Percentiles rank a stretch among this genome's conserved stretches.
Conservation (phyloP, 1,140 invertebrate species). For the Popillia japonica region DNA sequence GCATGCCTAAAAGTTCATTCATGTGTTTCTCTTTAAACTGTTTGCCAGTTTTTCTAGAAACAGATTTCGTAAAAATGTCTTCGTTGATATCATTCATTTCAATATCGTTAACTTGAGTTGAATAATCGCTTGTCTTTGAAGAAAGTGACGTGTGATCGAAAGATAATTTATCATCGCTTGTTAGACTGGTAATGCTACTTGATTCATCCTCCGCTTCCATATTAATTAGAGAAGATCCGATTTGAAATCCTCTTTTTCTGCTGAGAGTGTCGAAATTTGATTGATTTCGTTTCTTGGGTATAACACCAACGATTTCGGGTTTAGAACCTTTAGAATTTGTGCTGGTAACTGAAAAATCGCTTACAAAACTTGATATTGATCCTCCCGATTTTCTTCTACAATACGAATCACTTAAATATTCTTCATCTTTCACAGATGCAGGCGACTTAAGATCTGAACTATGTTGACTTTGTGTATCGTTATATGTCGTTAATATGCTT, state of each 20-base stretch:
- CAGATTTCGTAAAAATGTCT: constrained; percentile 49
- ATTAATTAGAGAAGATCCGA: constrained; percentile 44
- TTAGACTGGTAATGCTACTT: constrained; percentile 26
- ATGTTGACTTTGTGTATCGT: neutral
- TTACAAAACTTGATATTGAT: constrained; percentile 2
- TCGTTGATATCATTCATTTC: constrained; percentile 52
- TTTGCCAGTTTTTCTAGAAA: constrained; percentile 39
- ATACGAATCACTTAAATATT: constrained; percentile 20
- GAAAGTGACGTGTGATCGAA: neutral
- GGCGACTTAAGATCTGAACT: neutral
- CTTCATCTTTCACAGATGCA: neutral
- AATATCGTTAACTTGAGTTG: constrained; percentile 41
- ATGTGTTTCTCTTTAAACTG: constrained; percentile 32
- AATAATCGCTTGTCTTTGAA: constrained; percentile 7
- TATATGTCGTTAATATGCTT: constrained; percentile 27
- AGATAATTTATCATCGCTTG: constrained; percentile 37
- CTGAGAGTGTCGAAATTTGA: constrained; percentile 48
- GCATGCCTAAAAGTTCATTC: constrained; percentile 52
- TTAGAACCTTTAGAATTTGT: constrained; percentile 27
- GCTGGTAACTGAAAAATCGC: constrained; percentile 20
- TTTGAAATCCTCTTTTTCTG: constrained; percentile 50
- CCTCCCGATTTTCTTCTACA: neutral
- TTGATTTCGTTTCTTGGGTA: constrained; percentile 47
- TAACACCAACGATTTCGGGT: constrained; percentile 51
- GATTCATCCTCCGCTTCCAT: constrained; percentile 25